Percentiles rank a stretch among this genome's conserved stretches.
Conservation (phyloP, 2,888 invertebrate genomes). For the Hemicrepidius hirtus region DNA sequence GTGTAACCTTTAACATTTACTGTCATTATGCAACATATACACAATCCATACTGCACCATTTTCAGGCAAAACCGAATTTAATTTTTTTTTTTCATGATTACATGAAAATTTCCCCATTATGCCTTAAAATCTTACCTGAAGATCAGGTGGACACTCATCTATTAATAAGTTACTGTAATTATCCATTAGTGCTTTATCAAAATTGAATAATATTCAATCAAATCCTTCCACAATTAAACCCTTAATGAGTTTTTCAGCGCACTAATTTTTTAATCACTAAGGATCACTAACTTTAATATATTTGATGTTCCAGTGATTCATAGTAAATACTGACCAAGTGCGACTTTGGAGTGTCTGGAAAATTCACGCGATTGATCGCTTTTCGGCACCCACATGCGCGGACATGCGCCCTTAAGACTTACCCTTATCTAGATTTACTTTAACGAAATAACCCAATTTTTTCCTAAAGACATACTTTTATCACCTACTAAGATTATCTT, state of each 20-base stretch:
- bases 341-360: constrained; percentile 53
- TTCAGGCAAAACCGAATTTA: neutral
- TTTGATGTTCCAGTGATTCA: constrained; percentile 25
- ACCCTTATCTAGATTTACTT: constrained; percentile 33
- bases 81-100: neutral
- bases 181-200: constrained; percentile 58
- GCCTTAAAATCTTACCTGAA: constrained; percentile 60
- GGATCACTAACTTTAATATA: neutral
- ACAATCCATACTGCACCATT: neutral
- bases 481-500: neutral
- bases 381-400: constrained; percentile 60
- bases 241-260: neutral
- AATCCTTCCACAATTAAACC: too few species aligned
- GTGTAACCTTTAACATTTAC: constrained; percentile 21
- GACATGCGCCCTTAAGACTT: constrained; percentile 60
- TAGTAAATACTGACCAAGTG: constrained; percentile 43
- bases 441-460: neutral
- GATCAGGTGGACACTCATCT: constrained; percentile 68
- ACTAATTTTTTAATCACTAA: neutral
- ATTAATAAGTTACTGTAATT: constrained; percentile 65
- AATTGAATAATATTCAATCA: too few species aligned
- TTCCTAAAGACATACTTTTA: neutral
- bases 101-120: neutral
- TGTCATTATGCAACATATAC: neutral
- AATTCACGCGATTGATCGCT: constrained; percentile 59